Base-by-base conservation (phyloP, 2,797 vertebrate genomes). In the Myiotriccus ornatus region DNA sequence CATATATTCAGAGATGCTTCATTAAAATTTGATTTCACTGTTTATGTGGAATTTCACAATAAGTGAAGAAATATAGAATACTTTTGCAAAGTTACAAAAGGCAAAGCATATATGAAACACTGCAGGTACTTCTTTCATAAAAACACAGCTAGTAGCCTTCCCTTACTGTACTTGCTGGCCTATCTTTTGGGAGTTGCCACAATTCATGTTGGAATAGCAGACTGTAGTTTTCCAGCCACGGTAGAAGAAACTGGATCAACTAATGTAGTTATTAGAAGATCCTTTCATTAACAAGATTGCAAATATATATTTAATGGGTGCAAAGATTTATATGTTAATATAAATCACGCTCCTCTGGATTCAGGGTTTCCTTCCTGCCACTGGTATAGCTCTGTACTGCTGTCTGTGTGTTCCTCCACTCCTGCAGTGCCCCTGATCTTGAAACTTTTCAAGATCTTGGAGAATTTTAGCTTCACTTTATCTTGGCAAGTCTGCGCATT, bases 1-100 rank as follows among this genome's bases (percentile, higher is more conserved):
- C 46, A 55, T 63, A 14, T 41, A 56, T 49, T 95, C 56, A 69
- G 76, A 22, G 49, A 49, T 49, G 64, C 37, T 85, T 76, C 69
- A 75, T 90, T 85, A 93, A 89, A 95, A 82, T 37, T 69, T 43
- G 12, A 46, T 94, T 96, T 92, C 59, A 75, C 60, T 47, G n/a
- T 64, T 94, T 88, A 62, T 43, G 21, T 88, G 37, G 23, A 25
- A 84, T 79, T 89, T 49, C 64, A 73, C 49, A 57, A 32, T 79
- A 84, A 0, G 0, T 76, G 55, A 73, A 88, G 89, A 91, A 69
- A 86, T 67, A 64, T 52, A 86, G 60, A 84, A 60, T 86, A 35
- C 17, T 57, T 57, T 79, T 87, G 39, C 67, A 70, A 60, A 93
- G 63, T 55, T 94, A 83, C 76, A 84, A 91, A 89, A 83, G 76